phyloP scores from a whole-genome alignment of 2,113 vertebrate genomes.

The Oceanites oceanicus region DNA sequence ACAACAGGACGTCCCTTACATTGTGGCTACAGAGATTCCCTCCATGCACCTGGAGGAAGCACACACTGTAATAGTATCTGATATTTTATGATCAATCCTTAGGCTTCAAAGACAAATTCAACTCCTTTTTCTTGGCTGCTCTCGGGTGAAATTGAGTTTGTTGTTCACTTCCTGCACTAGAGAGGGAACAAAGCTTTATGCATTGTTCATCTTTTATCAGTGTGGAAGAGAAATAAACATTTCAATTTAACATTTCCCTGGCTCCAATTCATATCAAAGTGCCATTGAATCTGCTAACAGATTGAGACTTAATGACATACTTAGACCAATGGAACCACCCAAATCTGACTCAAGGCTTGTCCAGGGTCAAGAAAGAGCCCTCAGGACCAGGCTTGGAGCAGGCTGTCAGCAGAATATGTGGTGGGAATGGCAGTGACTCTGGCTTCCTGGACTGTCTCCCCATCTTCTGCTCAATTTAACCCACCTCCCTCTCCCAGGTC shows the following conservation, averaged over 20 bases:
- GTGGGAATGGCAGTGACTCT: neutral
- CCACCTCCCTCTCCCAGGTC: neutral
- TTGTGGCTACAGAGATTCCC: neutral
- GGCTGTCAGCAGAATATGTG: neutral
- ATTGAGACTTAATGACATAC: neutral
- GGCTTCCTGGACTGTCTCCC: neutral
- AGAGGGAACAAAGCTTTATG: neutral
- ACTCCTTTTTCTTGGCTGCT: neutral
- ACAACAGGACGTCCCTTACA: neutral
- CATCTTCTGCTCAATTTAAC: neutral
- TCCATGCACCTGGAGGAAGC: neutral
- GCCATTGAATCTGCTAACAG: neutral
- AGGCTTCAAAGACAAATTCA: conserved; percentile 18
- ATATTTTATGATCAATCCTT: conserved; percentile 4
- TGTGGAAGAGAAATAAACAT: neutral
- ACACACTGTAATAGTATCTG: neutral
- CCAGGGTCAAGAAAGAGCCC: neutral
- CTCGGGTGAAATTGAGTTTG: conserved; percentile 3
- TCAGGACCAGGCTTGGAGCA: neutral
- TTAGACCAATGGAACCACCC: neutral
- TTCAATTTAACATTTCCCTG: neutral
- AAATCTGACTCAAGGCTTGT: neutral
- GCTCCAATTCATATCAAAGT: neutral
- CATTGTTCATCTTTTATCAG: neutral
- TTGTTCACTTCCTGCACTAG: neutral